Conservation (phyloP, 2,113 vertebrate species). For the Azemiops feae region DNA sequence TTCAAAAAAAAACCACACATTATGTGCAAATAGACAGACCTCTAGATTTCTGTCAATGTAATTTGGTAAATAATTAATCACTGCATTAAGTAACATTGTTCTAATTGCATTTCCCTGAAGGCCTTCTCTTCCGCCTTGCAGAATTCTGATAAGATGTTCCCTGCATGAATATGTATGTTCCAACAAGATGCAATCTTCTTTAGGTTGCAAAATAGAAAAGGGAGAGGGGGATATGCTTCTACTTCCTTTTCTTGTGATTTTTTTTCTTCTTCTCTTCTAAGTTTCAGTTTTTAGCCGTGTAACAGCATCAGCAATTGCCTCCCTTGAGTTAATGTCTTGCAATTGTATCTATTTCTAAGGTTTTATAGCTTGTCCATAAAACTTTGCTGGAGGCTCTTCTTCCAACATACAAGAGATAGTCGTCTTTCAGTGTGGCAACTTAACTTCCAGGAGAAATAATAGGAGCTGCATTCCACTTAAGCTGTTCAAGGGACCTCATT, state of each 20-base stretch:
- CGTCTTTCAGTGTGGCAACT: neutral
- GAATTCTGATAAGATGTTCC: neutral
- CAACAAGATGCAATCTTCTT: conserved; percentile 7
- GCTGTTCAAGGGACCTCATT: conserved; percentile 2
- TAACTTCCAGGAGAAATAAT: neutral
- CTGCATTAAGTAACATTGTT: neutral
- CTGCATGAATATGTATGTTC: neutral
- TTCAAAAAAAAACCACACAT: neutral
- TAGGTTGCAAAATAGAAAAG: neutral
- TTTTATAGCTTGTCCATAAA: neutral
- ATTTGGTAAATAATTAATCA: neutral
- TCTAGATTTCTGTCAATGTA: neutral
- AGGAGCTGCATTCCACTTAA: neutral
- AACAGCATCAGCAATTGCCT: neutral
- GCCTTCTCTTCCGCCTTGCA: neutral
- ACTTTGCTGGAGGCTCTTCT: neutral
- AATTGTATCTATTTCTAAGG: neutral
- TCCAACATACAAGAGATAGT: neutral
- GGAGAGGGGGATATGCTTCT: neutral
- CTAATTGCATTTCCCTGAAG: conserved; percentile 1
- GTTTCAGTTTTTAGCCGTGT: neutral
- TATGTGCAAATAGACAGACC: conserved; percentile 20
- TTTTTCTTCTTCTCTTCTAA: neutral
- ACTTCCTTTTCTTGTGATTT: neutral
- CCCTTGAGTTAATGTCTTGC: neutral